Percentiles rank a stretch among this genome's conserved stretches.
Evolutionary conservation across 2,113 vertebrate genomes (phyloP).

Genomic region (Rhinoderma darwinii): DNA sequence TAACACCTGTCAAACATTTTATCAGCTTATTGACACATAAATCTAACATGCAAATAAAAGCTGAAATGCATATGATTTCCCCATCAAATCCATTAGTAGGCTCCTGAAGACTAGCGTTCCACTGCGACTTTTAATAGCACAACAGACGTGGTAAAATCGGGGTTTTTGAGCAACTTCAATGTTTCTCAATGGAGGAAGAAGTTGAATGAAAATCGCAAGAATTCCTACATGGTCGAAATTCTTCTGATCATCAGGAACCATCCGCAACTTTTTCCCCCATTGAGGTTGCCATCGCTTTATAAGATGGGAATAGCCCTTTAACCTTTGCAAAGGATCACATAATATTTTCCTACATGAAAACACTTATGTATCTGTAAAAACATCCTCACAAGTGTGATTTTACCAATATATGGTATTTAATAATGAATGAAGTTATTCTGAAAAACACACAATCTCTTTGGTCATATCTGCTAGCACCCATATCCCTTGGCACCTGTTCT

Average conservation of each 20-base stretch:
- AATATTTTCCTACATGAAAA: background rate
- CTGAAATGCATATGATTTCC: background rate
- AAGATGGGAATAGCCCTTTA: too few species aligned
- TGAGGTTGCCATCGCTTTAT: too few species aligned
- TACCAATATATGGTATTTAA: background rate
- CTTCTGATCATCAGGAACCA: too few species aligned
- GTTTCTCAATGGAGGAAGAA: too few species aligned
- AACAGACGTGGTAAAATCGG: too few species aligned
- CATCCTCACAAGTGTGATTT: background rate
- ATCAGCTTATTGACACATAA: background rate
- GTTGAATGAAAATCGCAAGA: too few species aligned
- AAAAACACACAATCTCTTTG: background rate
- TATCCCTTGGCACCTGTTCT: slow-evolving; percentile 63
- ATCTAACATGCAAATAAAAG: background rate
- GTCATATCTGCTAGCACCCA: background rate
- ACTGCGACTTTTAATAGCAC: too few species aligned
- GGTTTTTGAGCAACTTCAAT: too few species aligned
- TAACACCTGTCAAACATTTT: background rate
- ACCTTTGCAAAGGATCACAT: background rate
- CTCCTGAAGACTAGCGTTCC: too few species aligned
- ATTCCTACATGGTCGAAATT: too few species aligned
- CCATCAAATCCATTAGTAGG: too few species aligned
- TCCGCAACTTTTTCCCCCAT: too few species aligned
- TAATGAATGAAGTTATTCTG: slow-evolving; percentile 4
- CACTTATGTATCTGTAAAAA: background rate